phyloP scores from a whole-genome alignment of 2,888 invertebrate genomes.

The Polyommatus icarus region DNA sequence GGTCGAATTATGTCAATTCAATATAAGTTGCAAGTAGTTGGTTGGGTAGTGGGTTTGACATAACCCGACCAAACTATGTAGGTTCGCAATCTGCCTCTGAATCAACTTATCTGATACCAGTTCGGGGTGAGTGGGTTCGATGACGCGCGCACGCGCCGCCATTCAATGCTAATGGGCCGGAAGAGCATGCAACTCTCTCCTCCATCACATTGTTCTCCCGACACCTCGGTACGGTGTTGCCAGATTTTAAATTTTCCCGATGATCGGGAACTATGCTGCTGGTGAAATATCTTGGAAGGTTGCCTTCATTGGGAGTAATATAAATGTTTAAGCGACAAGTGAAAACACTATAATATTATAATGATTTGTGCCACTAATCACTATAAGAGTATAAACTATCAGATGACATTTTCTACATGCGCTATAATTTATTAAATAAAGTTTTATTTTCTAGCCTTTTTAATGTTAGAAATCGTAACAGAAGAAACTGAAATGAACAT shows the following conservation, averaged over 20 bases:
- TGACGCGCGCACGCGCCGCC: slow-evolving; percentile 59
- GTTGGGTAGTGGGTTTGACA: no score
- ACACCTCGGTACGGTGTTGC: slow-evolving; percentile 35
- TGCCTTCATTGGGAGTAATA: neutral
- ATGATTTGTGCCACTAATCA: no score
- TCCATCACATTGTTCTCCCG: slow-evolving; percentile 63
- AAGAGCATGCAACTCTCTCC: slow-evolving; percentile 71
- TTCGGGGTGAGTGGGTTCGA: slow-evolving; percentile 48
- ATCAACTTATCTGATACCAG: slow-evolving; percentile 40
- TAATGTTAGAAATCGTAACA: neutral
- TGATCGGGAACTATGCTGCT: neutral
- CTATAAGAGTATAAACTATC: no score
- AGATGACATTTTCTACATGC: neutral
- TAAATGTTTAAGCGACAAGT: no score
- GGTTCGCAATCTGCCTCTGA: no score
- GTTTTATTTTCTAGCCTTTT: neutral
- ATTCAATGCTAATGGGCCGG: slow-evolving; percentile 79
- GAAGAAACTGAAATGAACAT: neutral
- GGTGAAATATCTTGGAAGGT: neutral
- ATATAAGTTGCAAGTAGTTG: no score
- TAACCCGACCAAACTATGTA: no score
- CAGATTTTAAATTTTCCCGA: neutral
- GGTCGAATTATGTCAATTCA: no score
- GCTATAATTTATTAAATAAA: neutral
- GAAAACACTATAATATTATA: no score